A percentile compares a stretch with the other conserved stretches of the same genome.
These are phyloP conservation scores for Condylura cristata DNA, from an alignment of 2,113 vertebrate genomes.

Conservation along the genomic window DNA sequence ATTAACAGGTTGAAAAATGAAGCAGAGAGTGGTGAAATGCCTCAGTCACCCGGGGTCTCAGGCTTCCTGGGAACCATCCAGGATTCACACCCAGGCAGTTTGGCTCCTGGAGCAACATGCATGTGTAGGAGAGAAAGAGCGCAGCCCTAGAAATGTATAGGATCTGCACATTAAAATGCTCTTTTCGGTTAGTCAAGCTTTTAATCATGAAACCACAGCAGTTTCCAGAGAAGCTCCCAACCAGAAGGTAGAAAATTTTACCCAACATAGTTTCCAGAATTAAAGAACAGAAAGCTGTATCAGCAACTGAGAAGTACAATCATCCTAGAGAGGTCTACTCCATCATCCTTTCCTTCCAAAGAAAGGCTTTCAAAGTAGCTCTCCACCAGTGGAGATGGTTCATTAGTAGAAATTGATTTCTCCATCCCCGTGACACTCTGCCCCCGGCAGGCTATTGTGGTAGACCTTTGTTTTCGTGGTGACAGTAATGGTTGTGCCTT, in stretches of 20 bases:
- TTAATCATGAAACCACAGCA: slow-evolving; percentile 41
- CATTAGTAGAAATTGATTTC: slow-evolving; percentile 35
- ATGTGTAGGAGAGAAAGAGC: neutral
- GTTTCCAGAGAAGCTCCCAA: neutral
- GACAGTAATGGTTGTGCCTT: slow-evolving; percentile 88
- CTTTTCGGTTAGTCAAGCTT: slow-evolving; percentile 50
- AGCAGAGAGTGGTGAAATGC: neutral
- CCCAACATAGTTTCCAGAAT: slow-evolving; percentile 41
- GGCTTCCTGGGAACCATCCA: neutral
- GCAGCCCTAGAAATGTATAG: neutral
- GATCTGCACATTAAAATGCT: neutral
- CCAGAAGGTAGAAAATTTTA: slow-evolving; percentile 34
- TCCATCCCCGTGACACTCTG: slow-evolving; percentile 56
- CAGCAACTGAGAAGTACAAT: neutral
- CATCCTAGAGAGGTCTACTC: neutral
- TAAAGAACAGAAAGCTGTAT: slow-evolving; percentile 15
- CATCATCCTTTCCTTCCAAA: neutral
- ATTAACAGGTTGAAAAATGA: neutral
- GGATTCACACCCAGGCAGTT: neutral
- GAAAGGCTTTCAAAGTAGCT: neutral
- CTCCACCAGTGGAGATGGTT: neutral
- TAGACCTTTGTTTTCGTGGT: slow-evolving; percentile 88
- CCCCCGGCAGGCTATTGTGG: slow-evolving; percentile 73
- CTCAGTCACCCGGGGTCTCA: neutral
- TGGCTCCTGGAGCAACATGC: neutral